Evolutionary conservation across 1,140 invertebrate genomes (phyloP), one percentile per base, ranked within the genome.

Genomic region (Asobara japonica): DNA sequence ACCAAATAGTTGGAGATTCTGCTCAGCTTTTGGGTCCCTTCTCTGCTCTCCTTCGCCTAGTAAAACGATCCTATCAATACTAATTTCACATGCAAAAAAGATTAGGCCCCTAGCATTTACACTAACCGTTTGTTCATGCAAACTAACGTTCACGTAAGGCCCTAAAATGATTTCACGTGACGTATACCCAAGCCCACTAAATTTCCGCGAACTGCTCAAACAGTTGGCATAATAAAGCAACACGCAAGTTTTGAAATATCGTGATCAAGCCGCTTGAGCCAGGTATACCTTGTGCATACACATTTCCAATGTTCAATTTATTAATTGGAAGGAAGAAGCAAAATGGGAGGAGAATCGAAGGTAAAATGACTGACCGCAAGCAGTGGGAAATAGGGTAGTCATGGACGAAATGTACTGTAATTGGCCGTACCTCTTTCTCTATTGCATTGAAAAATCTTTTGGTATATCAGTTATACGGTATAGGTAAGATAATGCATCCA

Each of bases 401-500:
- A 56, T 18, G 22, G 51, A 56, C 18, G 51, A 56, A 56, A 56
- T 56, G 18, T 10, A 56, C 51, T 1, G 22, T 56, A 56, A 56
- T 56, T 56, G 51, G 51, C 25, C 18, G 51, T 25, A 25, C 51
- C 22, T 27, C 51, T 56, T 27, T 31, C 3, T 51, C 48, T 61
- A 60, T 69, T 22, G 31, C 51, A 33, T 69, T 36, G 16, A 60
- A 25, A 69, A 22, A 60, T 0, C 22, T 30, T n/a, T 18, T 25
- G 25, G 22, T 22, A 8, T 56, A 29, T 38, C 36, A 36, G 61
- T 61, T 68, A 64, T 48, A 33, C 48, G 41, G 51, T 51, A 41
- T 33, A 64, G 30, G 41, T 65, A 66, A 69, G 75, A 76, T 76
- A 76, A 76, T 76, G 75, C 72, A 76, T 74, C 75, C 75, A 76